phyloP scores from a whole-genome alignment of 2,113 vertebrate species.

The Aldabrachelys gigantea region DNA sequence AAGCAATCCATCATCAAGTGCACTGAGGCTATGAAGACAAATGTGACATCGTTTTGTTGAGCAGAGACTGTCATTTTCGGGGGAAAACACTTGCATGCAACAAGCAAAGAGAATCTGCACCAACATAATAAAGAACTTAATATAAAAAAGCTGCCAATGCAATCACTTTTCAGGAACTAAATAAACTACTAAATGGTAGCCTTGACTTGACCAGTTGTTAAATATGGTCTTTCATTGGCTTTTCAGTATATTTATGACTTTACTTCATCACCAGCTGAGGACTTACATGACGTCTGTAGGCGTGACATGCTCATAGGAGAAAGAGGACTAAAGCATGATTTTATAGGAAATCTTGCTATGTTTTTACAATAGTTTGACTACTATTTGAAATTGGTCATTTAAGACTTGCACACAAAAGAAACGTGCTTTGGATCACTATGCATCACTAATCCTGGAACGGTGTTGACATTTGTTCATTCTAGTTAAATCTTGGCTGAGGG shows the following conservation, averaged over 20 bases:
- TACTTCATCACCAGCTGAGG: fast-evolving
- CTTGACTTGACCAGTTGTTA: background rate
- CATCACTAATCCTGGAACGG: background rate
- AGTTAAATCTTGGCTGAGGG: background rate
- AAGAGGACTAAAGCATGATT: background rate
- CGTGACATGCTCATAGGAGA: background rate
- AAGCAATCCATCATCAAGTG: background rate
- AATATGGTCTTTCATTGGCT: background rate
- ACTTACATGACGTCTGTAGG: background rate
- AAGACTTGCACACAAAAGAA: background rate
- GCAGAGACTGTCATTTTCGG: background rate
- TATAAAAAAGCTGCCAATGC: background rate
- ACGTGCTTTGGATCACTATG: background rate
- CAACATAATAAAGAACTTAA: background rate
- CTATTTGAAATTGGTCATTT: background rate
- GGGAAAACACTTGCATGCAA: background rate
- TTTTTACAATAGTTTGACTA: background rate
- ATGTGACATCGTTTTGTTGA: background rate
- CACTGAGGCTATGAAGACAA: fast-evolving
- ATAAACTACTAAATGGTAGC: background rate
- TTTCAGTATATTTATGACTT: background rate
- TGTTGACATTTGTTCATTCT: background rate
- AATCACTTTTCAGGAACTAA: fast-evolving
- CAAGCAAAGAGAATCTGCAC: background rate
- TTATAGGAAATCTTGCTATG: fast-evolving